Conservation (phyloP, 1,140 invertebrate species). For the Pseudomyrmex flavicornis region DNA sequence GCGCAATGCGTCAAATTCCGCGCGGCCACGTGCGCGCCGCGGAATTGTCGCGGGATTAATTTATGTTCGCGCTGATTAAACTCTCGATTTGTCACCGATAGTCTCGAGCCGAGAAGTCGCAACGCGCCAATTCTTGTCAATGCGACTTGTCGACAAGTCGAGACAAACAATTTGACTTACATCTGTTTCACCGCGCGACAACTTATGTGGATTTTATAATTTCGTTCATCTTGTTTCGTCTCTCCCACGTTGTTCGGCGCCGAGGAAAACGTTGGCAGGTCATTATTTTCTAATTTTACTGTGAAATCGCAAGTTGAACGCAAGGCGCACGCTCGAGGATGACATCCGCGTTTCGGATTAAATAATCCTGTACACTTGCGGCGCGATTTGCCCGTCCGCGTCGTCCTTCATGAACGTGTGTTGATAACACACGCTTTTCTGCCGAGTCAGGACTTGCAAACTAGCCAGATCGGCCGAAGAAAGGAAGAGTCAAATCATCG, state of each 20-base stretch:
- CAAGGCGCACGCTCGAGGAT: not conserved
- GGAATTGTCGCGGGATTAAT: conserved; percentile 27
- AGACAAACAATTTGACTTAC: no score
- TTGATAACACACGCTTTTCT: conserved; percentile 25
- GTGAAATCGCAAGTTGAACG: no score
- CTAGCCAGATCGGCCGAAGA: not conserved
- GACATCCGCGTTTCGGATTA: conserved; percentile 31
- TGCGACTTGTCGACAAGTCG: no score
- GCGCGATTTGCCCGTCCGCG: conserved; percentile 2
- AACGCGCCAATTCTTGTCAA: not conserved
- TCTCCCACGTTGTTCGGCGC: no score
- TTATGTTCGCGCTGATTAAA: conserved; percentile 39
- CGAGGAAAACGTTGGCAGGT: no score
- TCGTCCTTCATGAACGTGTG: not conserved
- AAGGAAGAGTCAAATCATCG: conserved; percentile 9
- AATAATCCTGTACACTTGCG: conserved; percentile 37
- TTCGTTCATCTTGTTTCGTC: no score
- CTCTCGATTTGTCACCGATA: conserved; percentile 60
- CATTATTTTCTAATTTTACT: not conserved
- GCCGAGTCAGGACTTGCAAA: conserved; percentile 29
- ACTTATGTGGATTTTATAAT: no score
- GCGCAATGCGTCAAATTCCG: conserved; percentile 3
- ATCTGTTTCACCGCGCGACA: no score
- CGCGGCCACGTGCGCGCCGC: conserved; percentile 5
- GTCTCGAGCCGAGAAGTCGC: not conserved